phyloP scores from a whole-genome alignment of 2,797 vertebrate genomes.

The Melanotaenia pygmaea region DNA sequence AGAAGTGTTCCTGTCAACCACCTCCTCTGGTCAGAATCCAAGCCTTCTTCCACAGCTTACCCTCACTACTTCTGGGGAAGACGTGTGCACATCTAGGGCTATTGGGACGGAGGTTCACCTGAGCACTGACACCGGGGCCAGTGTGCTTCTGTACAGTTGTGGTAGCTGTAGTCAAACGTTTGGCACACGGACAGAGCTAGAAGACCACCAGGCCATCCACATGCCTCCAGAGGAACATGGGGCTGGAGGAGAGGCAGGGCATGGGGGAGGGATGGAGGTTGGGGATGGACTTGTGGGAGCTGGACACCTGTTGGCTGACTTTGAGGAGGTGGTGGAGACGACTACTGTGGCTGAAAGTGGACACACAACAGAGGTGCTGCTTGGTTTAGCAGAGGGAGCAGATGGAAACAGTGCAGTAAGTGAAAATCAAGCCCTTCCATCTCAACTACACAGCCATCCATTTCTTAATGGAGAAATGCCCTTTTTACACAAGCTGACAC shows the following conservation, averaged over 20 bases:
- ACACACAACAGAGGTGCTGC: constrained; percentile 79
- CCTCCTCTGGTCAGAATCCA: constrained; percentile 61
- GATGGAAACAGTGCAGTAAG: constrained; percentile 72
- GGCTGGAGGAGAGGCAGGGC: constrained; percentile 49
- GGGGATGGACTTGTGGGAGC: constrained; percentile 81
- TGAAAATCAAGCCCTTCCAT: constrained; percentile 1
- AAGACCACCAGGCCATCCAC: constrained; percentile 88
- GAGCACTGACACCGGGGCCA: constrained; percentile 80
- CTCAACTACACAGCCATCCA: neutral
- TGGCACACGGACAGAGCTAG: constrained; percentile 84
- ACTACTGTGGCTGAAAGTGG: constrained; percentile 82
- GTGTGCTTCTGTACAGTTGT: constrained; percentile 88
- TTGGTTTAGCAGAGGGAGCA: constrained; percentile 72
- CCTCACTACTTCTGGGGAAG: constrained; percentile 67
- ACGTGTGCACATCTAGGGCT: constrained; percentile 61
- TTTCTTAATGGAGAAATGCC: neutral
- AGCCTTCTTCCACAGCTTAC: constrained; percentile 75
- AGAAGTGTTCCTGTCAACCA: constrained; percentile 82
- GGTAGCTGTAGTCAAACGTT: constrained; percentile 89
- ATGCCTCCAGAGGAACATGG: constrained; percentile 62
- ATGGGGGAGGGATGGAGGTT: constrained; percentile 67
- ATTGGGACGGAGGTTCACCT: constrained; percentile 82
- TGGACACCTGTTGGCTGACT: constrained; percentile 83
- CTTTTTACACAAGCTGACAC: neutral
- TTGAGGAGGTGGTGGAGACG: constrained; percentile 88